Evolutionary conservation across 2,888 invertebrate species (phyloP).

Genomic region (Halictus ligatus): DNA sequence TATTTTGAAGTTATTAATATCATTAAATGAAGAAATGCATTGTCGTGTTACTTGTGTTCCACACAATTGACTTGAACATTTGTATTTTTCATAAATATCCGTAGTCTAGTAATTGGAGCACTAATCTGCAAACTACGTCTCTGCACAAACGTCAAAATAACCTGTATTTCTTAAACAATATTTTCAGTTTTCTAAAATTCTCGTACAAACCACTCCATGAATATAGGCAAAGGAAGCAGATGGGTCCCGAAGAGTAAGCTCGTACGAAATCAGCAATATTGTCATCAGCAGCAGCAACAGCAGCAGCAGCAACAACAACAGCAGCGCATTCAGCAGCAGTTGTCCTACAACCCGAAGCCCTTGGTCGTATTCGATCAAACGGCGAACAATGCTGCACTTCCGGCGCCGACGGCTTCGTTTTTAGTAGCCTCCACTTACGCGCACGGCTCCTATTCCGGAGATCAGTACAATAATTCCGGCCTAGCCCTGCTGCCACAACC

Average conservation of each 20-base stretch:
- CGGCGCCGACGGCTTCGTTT: constrained; percentile 71
- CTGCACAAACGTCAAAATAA: neutral
- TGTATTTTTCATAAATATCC: too few relatives aligned
- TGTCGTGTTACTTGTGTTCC: too few relatives aligned
- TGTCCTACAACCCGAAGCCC: constrained; percentile 75
- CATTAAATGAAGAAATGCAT: too few relatives aligned
- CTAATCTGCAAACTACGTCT: neutral
- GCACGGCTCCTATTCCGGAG: constrained; percentile 71
- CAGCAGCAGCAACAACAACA: constrained; percentile 70
- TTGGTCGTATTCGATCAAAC: constrained; percentile 76
- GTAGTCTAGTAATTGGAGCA: too few relatives aligned
- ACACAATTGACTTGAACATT: too few relatives aligned
- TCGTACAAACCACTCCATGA: constrained; percentile 26
- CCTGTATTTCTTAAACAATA: constrained; percentile 13
- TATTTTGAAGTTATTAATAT: too few relatives aligned
- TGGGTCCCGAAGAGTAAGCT: constrained; percentile 77
- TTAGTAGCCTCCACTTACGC: constrained; percentile 74
- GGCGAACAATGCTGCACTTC: constrained; percentile 56
- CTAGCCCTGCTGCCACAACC: constrained; percentile 74
- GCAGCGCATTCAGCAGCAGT: constrained; percentile 63
- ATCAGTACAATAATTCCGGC: constrained; percentile 74
- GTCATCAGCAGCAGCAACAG: constrained; percentile 49
- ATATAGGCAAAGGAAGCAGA: constrained; percentile 72
- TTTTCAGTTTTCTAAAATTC: constrained; percentile 19
- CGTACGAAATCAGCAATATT: constrained; percentile 70